Evolutionary conservation across 2,888 invertebrate genomes (phyloP).

Genomic region (Xestia xanthographa): DNA sequence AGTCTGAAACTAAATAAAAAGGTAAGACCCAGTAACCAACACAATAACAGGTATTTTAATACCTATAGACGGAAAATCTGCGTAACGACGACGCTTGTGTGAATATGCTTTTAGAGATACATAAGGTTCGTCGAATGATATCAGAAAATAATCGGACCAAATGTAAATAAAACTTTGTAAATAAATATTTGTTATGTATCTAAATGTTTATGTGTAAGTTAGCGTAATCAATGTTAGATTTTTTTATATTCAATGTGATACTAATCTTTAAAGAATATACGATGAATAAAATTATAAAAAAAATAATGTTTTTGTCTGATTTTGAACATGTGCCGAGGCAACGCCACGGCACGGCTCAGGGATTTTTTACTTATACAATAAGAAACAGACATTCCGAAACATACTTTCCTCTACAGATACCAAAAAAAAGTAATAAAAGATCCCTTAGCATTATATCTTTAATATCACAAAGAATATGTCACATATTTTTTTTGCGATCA

Average conservation of each 20-base stretch:
- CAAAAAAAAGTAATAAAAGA: not conserved
- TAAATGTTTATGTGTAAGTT: constrained; percentile 38
- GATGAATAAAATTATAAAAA: constrained; percentile 30
- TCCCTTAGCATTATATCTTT: not conserved
- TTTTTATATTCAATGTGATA: constrained; percentile 70
- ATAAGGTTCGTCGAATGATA: constrained; percentile 39
- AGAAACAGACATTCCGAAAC: too few species aligned
- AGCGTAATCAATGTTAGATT: constrained; percentile 46
- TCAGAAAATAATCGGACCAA: constrained; percentile 54
- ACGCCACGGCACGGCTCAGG: too few species aligned
- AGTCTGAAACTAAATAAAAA: not conserved
- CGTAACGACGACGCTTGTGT: not conserved
- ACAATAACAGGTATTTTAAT: not conserved
- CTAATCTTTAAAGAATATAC: constrained; percentile 55
- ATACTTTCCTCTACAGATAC: not conserved
- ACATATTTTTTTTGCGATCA: not conserved
- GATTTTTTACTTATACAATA: not conserved
- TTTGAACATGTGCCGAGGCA: not conserved
- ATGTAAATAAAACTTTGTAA: constrained; percentile 47
- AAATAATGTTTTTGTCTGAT: constrained; percentile 12
- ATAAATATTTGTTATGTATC: constrained; percentile 35
- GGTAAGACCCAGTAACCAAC: too few species aligned
- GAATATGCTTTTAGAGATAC: constrained; percentile 4
- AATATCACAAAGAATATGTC: not conserved
- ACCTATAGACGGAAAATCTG: not conserved